Percentiles rank a stretch among this genome's conserved stretches.
phyloP scores from a whole-genome alignment of 2,888 invertebrate genomes.

The Hylaea fasciaria region DNA sequence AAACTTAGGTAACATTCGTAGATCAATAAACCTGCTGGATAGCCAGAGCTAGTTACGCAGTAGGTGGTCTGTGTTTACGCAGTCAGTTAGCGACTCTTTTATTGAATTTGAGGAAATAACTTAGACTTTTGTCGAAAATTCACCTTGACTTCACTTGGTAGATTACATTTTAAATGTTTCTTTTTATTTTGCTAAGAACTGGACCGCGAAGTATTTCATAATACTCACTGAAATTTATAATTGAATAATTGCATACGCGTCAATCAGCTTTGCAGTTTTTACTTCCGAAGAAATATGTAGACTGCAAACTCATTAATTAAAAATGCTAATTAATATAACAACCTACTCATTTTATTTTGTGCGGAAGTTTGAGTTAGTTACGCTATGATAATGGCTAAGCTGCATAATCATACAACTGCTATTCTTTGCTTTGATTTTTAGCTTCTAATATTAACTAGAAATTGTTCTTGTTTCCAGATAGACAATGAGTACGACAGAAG shows the following conservation, averaged over 20 bases:
- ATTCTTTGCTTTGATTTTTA: neutral
- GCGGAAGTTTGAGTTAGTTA: neutral
- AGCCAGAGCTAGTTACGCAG: too few relatives aligned
- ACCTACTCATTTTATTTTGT: neutral
- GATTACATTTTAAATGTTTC: constrained; percentile 1
- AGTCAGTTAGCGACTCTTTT: too few relatives aligned
- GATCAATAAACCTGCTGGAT: too few relatives aligned
- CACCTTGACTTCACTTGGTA: too few relatives aligned
- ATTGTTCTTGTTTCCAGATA: constrained; percentile 67
- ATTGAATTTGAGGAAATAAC: too few relatives aligned
- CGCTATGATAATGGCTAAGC: too few relatives aligned
- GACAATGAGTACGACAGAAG: constrained; percentile 81
- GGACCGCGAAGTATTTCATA: constrained; percentile 22
- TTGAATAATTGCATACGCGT: constrained; percentile 17
- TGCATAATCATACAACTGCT: neutral
- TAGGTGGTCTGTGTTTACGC: too few relatives aligned
- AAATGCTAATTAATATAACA: neutral
- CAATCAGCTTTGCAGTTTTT: neutral
- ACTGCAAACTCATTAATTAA: neutral
- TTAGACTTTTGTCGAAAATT: too few relatives aligned
- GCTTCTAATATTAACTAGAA: constrained; percentile 5
- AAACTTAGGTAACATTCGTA: too few relatives aligned
- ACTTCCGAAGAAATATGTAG: constrained; percentile 5
- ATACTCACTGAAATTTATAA: constrained; percentile 17
- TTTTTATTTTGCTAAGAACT: constrained; percentile 20